Evolutionary conservation across 2,113 vertebrate genomes (phyloP).

Genomic region (Ursus arctos): DNA sequence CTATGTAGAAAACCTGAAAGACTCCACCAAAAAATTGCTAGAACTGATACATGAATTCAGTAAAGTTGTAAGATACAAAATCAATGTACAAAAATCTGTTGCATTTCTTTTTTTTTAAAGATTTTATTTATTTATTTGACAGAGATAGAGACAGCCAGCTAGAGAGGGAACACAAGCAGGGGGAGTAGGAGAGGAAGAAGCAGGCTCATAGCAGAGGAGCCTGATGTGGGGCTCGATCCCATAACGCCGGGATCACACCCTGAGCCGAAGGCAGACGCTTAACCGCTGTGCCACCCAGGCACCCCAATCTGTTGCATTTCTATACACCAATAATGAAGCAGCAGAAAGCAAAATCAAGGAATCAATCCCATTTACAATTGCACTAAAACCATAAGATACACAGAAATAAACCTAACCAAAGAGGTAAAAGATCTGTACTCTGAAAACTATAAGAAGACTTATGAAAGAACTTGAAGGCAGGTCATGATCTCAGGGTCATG

Average conservation of each 20-base stretch:
- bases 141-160: too few species aligned
- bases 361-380: background rate
- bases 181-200: too few species aligned
- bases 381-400: background rate
- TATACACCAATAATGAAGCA: background rate
- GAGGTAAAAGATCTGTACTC: background rate
- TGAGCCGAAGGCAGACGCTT: too few species aligned
- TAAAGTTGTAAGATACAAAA: background rate
- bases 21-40: background rate
- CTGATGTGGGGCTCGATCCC: too few species aligned
- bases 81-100: background rate
- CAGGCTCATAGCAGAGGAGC: too few species aligned
- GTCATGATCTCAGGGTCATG: too few species aligned
- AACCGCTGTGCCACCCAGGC: too few species aligned
- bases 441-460: background rate
- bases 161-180: too few species aligned
- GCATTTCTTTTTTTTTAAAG: too few species aligned
- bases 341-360: background rate
- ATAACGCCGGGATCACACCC: too few species aligned
- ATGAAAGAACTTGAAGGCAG: background rate
- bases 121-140: too few species aligned
- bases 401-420: background rate
- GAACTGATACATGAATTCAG: background rate
- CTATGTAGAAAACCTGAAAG: background rate
- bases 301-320: background rate